These are phyloP conservation scores for Cephonodes hylas DNA, from an alignment of 2,888 invertebrate species.

Conservation along the genomic window DNA sequence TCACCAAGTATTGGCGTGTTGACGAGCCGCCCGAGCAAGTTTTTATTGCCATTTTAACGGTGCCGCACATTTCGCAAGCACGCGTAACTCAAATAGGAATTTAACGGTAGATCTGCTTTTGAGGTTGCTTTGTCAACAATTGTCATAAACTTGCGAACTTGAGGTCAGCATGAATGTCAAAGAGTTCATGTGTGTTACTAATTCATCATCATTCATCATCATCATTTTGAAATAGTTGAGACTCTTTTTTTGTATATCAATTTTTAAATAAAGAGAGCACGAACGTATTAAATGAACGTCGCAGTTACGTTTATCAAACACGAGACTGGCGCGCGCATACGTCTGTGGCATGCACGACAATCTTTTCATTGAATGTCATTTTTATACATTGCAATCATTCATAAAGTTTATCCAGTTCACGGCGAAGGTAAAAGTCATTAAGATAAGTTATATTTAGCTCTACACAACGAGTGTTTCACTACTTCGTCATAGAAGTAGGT, in stretches of 20 bases:
- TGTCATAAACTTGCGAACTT: neutral
- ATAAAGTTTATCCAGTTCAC: slow-evolving; percentile 29
- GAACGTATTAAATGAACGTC: neutral
- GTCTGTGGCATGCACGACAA: slow-evolving; percentile 13
- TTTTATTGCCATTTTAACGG: slow-evolving; percentile 42
- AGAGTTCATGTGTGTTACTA: too few relatives aligned
- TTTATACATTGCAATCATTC: slow-evolving; percentile 27
- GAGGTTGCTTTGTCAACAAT: neutral
- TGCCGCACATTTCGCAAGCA: slow-evolving; percentile 31
- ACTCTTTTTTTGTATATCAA: too few relatives aligned
- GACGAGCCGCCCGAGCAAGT: slow-evolving; percentile 22
- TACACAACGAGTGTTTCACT: neutral
- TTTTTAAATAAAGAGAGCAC: neutral
- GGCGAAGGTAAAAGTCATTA: slow-evolving; percentile 22
- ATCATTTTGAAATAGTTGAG: too few relatives aligned
- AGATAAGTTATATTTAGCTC: neutral
- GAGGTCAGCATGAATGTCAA: too few relatives aligned
- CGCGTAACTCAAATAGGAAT: slow-evolving; percentile 31
- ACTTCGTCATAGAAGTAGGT: too few relatives aligned
- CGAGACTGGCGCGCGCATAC: neutral
- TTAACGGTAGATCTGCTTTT: slow-evolving; percentile 42
- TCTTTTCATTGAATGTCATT: slow-evolving; percentile 23
- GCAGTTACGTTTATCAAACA: neutral
- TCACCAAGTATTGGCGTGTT: slow-evolving; percentile 23
- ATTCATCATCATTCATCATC: too few relatives aligned